A percentile compares a stretch with the other conserved stretches of the same genome.
phyloP scores from a whole-genome alignment of 1,140 invertebrate genomes.

The Eulimnadia texana region DNA sequence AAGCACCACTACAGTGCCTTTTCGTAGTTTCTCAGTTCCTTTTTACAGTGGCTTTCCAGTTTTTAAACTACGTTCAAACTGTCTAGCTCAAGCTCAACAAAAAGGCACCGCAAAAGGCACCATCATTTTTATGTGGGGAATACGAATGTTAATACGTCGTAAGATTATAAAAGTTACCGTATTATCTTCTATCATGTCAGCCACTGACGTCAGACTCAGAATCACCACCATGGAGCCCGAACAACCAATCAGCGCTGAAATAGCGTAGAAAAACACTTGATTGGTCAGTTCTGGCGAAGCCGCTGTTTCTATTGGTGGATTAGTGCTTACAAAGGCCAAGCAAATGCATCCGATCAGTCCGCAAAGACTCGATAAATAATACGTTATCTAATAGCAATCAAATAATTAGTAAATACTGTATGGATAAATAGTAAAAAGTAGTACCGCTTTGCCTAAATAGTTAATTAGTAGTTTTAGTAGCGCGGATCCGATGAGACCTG shows the following conservation, averaged over 20 bases:
- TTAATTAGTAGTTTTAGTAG: conserved; percentile 50
- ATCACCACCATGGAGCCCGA: conserved; percentile 16
- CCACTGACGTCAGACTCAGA: conserved; percentile 9
- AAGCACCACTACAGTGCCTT: no score
- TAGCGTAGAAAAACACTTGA: not conserved
- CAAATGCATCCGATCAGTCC: conserved; percentile 5
- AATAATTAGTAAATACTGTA: not conserved
- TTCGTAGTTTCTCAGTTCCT: no score
- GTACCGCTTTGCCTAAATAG: conserved; percentile 48
- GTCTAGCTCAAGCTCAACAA: no score
- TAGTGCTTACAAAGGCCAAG: not conserved
- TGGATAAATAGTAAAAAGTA: no score
- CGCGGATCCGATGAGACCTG: conserved; percentile 63
- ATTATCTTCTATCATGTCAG: conserved; percentile 14
- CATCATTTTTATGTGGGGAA: no score
- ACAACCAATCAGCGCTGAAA: conserved; percentile 9
- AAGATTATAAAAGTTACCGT: no score
- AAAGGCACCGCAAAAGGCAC: no score
- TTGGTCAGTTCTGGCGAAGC: not conserved
- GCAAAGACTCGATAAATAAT: not conserved
- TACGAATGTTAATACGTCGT: no score
- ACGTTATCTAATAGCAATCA: not conserved
- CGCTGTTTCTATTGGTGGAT: not conserved
- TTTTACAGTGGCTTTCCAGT: no score
- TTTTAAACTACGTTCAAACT: no score